Conservation (phyloP, 1,140 invertebrate genomes). For the Drosophila persimilis region DNA sequence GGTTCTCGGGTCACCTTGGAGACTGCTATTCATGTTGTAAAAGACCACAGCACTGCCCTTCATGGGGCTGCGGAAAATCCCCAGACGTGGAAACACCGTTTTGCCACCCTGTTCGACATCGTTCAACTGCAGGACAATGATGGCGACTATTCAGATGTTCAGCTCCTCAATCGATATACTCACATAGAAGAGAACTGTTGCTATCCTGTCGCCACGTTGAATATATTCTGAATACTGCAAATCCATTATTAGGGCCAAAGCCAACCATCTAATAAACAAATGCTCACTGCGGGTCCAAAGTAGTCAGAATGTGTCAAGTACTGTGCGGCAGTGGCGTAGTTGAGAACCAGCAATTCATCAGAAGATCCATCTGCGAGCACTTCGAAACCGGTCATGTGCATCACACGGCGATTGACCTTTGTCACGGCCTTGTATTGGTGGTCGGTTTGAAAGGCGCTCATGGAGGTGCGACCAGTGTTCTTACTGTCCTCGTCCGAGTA, state of each 20-base stretch:
- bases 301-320: slow-evolving; percentile 13
- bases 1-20: not conserved
- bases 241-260: not conserved
- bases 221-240: not conserved
- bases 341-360: slow-evolving; percentile 7
- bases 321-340: slow-evolving; percentile 14
- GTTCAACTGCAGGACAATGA: slow-evolving; percentile 2
- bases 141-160: not conserved
- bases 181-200: slow-evolving; percentile 19
- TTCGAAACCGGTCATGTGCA: slow-evolving; percentile 6
- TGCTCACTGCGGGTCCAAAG: slow-evolving; percentile 4
- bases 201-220: slow-evolving; percentile 8
- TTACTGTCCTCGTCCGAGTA: no score
- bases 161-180: not conserved
- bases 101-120: slow-evolving; percentile 17
- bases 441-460: not conserved
- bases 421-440: not conserved
- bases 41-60: slow-evolving; percentile 15
- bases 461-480: not conserved
- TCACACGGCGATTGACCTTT: slow-evolving; percentile 1
- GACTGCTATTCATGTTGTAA: slow-evolving; percentile 1
- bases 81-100: slow-evolving; percentile 3
- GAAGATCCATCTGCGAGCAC: not conserved
- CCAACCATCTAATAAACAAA: not conserved
- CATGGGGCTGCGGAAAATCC: not conserved